phyloP scores from a whole-genome alignment of 2,113 vertebrate species.

The Caretta caretta region DNA sequence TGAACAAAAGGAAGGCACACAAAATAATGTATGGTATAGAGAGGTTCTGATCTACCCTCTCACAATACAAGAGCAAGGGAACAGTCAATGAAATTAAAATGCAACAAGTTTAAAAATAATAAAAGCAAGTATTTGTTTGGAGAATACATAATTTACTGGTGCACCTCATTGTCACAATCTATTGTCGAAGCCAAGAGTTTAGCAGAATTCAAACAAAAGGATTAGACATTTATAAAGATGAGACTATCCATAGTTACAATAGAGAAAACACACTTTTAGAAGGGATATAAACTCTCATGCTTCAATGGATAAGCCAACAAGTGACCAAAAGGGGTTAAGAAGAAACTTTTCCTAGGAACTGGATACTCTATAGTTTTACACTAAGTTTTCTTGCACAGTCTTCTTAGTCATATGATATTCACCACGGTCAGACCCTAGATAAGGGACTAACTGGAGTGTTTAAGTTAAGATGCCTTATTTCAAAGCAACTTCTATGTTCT shows the following conservation, averaged over 20 bases:
- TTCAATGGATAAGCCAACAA: not conserved
- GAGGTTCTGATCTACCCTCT: not conserved
- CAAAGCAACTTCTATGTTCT: not conserved
- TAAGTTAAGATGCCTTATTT: not conserved
- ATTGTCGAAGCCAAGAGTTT: not conserved
- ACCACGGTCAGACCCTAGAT: not conserved
- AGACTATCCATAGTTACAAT: not conserved
- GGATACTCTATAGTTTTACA: not conserved
- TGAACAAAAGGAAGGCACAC: not conserved
- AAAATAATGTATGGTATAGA: not conserved
- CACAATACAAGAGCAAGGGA: not conserved
- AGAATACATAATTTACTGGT: not conserved
- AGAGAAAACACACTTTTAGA: not conserved
- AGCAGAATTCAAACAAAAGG: not conserved
- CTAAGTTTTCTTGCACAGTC: not conserved
- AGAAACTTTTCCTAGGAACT: not conserved
- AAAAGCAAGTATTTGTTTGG: not conserved
- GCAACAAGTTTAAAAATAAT: not conserved
- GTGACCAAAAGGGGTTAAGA: not conserved
- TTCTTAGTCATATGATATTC: not conserved
- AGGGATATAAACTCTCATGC: not conserved
- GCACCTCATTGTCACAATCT: not conserved
- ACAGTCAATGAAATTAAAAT: not conserved
- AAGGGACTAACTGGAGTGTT: not conserved
- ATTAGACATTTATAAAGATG: not conserved